Evolutionary conservation across 2,113 vertebrate genomes (phyloP).

Genomic region (Procapra przewalskii): DNA sequence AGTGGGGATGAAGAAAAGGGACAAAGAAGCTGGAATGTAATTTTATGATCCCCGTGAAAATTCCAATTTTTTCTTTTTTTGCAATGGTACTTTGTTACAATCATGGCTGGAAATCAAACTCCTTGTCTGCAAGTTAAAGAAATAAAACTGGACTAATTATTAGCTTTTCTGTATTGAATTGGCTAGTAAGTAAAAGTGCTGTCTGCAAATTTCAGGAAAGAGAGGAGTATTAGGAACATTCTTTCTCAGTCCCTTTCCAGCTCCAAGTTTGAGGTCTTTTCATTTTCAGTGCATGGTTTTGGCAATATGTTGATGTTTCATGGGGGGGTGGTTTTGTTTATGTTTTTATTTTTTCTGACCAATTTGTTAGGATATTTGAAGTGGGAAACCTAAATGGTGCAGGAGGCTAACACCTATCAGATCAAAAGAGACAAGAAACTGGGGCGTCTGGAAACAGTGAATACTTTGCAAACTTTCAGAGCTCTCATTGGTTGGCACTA

Average conservation of each 20-base stretch:
- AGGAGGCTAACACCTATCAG: background rate
- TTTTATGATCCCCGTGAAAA: background rate
- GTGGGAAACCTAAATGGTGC: background rate
- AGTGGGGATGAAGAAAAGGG: background rate
- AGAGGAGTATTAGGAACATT: background rate
- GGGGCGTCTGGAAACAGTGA: background rate
- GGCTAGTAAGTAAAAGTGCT: background rate
- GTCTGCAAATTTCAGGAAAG: background rate
- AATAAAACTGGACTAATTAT: background rate
- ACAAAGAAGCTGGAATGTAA: background rate
- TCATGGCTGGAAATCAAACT: background rate
- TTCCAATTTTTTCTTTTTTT: background rate
- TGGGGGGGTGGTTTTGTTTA: background rate
- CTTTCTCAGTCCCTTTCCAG: background rate
- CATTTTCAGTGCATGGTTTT: background rate
- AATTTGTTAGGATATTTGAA: background rate
- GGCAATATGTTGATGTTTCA: background rate
- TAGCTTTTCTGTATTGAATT: background rate
- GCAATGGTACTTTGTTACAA: background rate
- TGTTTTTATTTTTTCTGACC: background rate
- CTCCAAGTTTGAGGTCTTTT: background rate
- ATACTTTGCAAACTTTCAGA: background rate
- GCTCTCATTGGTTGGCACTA: background rate
- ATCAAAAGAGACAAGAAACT: background rate
- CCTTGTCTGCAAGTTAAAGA: background rate